phyloP scores from a whole-genome alignment of 1,140 invertebrate species.

The Andrena cerasifolii region DNA sequence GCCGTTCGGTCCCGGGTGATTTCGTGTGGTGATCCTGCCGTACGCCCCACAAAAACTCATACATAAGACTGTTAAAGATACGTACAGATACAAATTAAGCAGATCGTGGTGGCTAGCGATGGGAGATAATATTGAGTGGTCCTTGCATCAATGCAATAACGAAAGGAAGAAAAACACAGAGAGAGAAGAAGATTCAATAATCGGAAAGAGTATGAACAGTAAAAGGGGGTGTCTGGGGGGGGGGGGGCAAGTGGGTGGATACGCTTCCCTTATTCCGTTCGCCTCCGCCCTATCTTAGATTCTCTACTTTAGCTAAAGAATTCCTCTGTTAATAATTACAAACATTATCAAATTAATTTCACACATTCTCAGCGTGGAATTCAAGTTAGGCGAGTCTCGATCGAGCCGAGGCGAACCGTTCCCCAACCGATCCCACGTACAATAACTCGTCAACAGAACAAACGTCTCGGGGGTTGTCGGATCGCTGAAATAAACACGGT shows the following conservation, averaged over 20 bases:
- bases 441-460: slow-evolving; percentile 33
- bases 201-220: slow-evolving; percentile 67
- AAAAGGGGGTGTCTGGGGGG: too few species aligned
- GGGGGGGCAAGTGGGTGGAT: slow-evolving; percentile 11
- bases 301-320: slow-evolving; percentile 24
- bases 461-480: slow-evolving; percentile 38
- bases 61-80: slow-evolving; percentile 71
- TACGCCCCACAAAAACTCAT: slow-evolving; percentile 50
- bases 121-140: slow-evolving; percentile 82
- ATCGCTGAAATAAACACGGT: slow-evolving; percentile 65
- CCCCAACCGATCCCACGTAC: neutral
- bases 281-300: slow-evolving; percentile 32
- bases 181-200: slow-evolving; percentile 63
- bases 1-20: neutral
- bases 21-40: slow-evolving; percentile 20
- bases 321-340: too few species aligned
- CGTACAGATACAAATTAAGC: slow-evolving; percentile 80
- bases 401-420: slow-evolving; percentile 27
- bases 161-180: slow-evolving; percentile 72
- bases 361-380: too few species aligned
- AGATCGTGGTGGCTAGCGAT: slow-evolving; percentile 80
- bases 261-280: slow-evolving; percentile 21
- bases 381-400: neutral
- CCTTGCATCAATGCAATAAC: slow-evolving; percentile 81
- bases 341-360: too few species aligned